Base-by-base conservation (phyloP, 1,140 invertebrate species). In the Pseudomyrmex cubaensis region DNA sequence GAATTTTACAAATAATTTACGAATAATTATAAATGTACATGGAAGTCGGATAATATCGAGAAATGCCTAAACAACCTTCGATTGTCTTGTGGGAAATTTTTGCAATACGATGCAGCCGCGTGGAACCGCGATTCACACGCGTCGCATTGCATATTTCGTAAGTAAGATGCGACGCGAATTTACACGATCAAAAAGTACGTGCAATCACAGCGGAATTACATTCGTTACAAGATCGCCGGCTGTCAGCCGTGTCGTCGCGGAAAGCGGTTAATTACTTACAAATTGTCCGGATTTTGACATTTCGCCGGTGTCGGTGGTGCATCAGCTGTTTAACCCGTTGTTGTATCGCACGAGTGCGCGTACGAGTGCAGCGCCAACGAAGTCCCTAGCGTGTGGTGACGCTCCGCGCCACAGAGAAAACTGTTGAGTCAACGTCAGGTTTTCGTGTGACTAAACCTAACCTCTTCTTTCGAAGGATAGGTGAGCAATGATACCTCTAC, bases 261-360 rank as follows among this genome's bases (percentile, higher is more conserved):
- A 52, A 12, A 2, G 50, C 50, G 13, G 17, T 59, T 35, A 35
- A 82, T 85, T 72, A 94, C 94, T 95, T 93, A 94, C 94, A 85
- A 94, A 93, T 94, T 92, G 91, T 85, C 90, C 93, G 77, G 90
- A 92, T 92, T 94, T 95, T 94, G 94, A 95, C 94, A 95, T 95
- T 92, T 94, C 92, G 92, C 93, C 93, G 94, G 93, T 93, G 87
- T 92, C 85, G 85, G 83, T 90, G 86, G 86, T 91, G 86, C 92
- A 94, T 94, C 93, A 93, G 93, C 93, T 93, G 93, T 94, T 94
- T 88, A 91, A 87, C 87, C 85, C 89, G 88, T 89, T 90, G 91
- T 92, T 80, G 82, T 84, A 90, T 87, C 87, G 89, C 67, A 84
- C 61, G 56, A 25, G 70, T 86, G 90, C 87, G 67, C 75, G 77